Conservation (phyloP, 1,140 invertebrate species). For the Campoletis sonorensis region DNA sequence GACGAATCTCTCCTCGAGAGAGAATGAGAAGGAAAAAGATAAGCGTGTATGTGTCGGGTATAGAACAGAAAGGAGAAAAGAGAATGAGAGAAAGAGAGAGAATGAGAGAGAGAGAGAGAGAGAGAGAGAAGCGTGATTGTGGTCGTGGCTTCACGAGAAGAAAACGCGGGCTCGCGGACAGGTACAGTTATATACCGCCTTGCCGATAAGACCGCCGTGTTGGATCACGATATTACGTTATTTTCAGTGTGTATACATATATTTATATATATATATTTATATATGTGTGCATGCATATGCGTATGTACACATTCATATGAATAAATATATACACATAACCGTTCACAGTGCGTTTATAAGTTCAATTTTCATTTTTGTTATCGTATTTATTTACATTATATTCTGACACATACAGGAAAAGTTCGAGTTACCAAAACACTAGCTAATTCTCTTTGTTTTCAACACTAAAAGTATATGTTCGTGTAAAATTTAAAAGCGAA, state of each 20-base stretch:
- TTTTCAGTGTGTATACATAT: conserved; percentile 13
- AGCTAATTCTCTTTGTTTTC: too few species aligned
- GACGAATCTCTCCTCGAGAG: conserved; percentile 21
- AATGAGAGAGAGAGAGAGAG: conserved; percentile 35
- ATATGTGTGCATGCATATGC: too few species aligned
- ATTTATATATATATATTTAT: too few species aligned
- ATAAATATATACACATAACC: neutral
- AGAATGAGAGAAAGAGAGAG: conserved; percentile 34
- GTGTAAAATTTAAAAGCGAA: too few species aligned
- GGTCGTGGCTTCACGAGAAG: conserved; percentile 42
- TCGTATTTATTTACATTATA: neutral
- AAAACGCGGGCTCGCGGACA: conserved; percentile 32
- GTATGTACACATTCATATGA: neutral
- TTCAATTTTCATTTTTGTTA: neutral
- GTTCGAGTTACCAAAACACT: too few species aligned
- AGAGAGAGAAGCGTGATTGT: conserved; percentile 35
- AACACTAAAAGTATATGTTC: too few species aligned
- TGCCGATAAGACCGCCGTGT: conserved; percentile 55
- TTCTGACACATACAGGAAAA: too few species aligned
- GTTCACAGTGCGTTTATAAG: too few species aligned
- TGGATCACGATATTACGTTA: conserved; percentile 49
- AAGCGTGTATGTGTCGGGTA: conserved; percentile 36
- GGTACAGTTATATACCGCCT: conserved; percentile 48
- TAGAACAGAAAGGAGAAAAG: conserved; percentile 39
- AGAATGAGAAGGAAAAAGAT: conserved; percentile 59